phyloP scores from a whole-genome alignment of 2,113 vertebrate species.

The Calonectris borealis region DNA sequence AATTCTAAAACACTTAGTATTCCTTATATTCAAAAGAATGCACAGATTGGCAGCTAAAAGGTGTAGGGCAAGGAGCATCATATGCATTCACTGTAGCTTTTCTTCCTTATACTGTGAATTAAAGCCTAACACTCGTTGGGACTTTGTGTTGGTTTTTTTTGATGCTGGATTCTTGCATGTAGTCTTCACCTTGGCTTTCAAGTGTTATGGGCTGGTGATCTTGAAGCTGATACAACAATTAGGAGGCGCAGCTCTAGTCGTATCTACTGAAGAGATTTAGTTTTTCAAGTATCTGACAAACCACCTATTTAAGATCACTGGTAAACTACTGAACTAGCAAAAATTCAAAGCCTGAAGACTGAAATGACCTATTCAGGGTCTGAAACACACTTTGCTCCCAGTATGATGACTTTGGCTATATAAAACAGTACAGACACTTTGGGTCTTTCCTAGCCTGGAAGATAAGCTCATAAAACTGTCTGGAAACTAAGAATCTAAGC shows the following conservation, averaged over 20 bases:
- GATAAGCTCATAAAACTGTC: background rate
- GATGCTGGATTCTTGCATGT: background rate
- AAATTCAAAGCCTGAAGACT: background rate
- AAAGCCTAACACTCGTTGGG: background rate
- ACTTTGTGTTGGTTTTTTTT: background rate
- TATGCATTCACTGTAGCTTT: background rate
- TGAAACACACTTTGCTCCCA: background rate
- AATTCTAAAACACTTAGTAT: background rate
- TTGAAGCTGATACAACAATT: background rate
- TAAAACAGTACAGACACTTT: background rate
- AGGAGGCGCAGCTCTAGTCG: background rate
- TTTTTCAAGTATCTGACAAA: background rate
- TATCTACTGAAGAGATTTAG: background rate
- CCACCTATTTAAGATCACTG: background rate
- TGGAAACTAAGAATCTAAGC: background rate
- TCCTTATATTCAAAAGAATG: background rate
- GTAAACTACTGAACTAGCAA: background rate
- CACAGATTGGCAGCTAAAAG: background rate
- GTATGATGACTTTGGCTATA: background rate
- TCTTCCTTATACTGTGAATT: background rate
- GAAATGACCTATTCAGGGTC: background rate
- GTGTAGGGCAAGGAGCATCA: background rate
- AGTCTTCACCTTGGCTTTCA: background rate
- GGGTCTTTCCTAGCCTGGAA: background rate
- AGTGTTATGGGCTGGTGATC: background rate